Percentiles rank a stretch among this genome's conserved stretches.
Conservation (phyloP, 2,888 invertebrate species). For the Electrophaes corylata region DNA sequence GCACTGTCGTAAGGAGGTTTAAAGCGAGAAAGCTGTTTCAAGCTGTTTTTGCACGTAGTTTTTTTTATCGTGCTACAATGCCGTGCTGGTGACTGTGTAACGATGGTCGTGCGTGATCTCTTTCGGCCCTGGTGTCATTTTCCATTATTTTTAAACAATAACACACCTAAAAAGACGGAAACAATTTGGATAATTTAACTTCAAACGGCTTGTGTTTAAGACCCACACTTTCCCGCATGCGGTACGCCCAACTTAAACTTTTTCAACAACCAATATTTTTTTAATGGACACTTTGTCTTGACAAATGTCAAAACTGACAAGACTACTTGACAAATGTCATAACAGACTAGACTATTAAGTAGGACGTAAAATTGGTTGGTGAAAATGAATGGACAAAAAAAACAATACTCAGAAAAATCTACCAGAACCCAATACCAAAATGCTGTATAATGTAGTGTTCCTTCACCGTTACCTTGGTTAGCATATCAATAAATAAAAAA, state of each 20-base stretch:
- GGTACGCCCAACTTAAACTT: not conserved
- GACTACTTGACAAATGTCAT: constrained; percentile 1
- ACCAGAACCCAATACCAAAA: constrained; percentile 75
- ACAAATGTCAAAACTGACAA: constrained; percentile 11
- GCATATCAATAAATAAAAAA: not conserved
- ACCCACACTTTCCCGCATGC: constrained; percentile 45
- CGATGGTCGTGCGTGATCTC: constrained; percentile 67
- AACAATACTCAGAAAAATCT: constrained; percentile 62
- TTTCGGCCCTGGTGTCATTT: constrained; percentile 83
- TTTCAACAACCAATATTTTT: constrained; percentile 25
- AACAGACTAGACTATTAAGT: not conserved
- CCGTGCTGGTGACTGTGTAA: constrained; percentile 67
- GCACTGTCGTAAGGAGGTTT: constrained; percentile 30
- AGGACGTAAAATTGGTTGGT: constrained; percentile 9
- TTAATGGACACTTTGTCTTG: constrained; percentile 10
- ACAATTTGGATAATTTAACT: constrained; percentile 39
- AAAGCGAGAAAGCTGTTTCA: constrained; percentile 50
- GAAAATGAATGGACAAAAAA: constrained; percentile 15
- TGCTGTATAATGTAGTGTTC: not conserved
- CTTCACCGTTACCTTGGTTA: not conserved
- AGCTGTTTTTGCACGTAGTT: constrained; percentile 22
- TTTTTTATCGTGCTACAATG: constrained; percentile 58
- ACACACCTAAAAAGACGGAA: constrained; percentile 71
- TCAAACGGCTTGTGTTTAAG: not conserved
- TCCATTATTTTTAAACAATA: constrained; percentile 56